These are phyloP conservation scores for Cepaea hortensis DNA, from an alignment of 2,888 invertebrate species.

Conservation along the genomic window DNA sequence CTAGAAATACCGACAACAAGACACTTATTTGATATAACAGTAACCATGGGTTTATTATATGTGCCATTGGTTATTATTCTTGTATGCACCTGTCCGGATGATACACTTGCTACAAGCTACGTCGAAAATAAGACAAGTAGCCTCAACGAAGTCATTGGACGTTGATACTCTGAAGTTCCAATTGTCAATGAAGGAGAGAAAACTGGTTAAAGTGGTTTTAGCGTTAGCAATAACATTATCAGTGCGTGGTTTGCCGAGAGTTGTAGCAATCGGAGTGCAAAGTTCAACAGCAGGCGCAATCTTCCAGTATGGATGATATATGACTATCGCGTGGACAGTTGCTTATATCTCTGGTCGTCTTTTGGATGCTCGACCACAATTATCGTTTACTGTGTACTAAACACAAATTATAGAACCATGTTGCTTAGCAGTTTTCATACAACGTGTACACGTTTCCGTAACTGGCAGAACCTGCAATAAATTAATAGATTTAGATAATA, in stretches of 20 bases:
- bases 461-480: no score
- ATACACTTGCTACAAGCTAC: not conserved
- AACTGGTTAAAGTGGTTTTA: not conserved
- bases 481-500: no score
- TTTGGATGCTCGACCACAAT: no score
- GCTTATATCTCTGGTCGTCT: no score
- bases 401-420: no score
- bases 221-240: conserved; percentile 1
- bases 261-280: not conserved
- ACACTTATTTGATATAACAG: not conserved
- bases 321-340: no score
- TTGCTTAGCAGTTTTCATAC: no score
- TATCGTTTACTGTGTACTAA: no score
- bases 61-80: not conserved
- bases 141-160: not conserved
- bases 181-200: not conserved
- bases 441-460: no score
- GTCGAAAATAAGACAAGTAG: not conserved
- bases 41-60: not conserved
- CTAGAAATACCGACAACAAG: not conserved
- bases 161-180: no score
- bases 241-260: not conserved
- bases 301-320: no score
- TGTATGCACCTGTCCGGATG: not conserved
- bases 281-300: no score